phyloP scores from a whole-genome alignment of 2,113 vertebrate species.

The Neofelis nebulosa region DNA sequence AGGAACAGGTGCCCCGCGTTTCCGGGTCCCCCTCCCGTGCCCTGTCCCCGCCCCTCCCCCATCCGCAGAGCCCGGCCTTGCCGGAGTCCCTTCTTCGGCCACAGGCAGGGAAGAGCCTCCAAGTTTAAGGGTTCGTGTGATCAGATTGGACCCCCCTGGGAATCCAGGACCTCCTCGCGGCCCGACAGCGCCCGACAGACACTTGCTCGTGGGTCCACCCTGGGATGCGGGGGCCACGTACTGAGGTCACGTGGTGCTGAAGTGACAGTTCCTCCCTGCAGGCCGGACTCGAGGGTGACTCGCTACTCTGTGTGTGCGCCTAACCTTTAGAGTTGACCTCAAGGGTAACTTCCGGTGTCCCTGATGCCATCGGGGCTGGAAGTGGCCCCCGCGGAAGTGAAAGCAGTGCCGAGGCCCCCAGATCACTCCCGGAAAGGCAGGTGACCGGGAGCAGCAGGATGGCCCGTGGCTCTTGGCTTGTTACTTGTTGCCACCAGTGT shows the following conservation, averaged over 20 bases:
- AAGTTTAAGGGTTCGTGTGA: too few species aligned
- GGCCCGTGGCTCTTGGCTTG: too few species aligned
- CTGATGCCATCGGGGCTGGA: not conserved
- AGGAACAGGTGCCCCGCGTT: not conserved
- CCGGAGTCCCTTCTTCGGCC: not conserved
- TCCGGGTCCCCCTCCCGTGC: not conserved
- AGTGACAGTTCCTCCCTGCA: too few species aligned
- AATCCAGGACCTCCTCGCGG: not conserved
- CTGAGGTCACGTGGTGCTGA: not conserved
- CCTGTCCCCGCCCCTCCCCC: not conserved
- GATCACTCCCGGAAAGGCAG: fast-evolving
- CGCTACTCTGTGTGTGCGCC: fast-evolving
- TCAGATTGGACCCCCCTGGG: not conserved
- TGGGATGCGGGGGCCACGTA: not conserved
- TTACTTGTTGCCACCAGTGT: too few species aligned
- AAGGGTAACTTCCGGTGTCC: not conserved
- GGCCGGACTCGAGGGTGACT: fast-evolving
- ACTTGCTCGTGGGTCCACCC: too few species aligned
- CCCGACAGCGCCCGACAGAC: too few species aligned
- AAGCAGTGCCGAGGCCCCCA: not conserved
- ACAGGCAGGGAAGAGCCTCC: not conserved
- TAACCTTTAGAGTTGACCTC: not conserved
- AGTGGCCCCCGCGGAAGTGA: too few species aligned
- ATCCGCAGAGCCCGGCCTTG: not conserved
- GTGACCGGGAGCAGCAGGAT: too few species aligned